phyloP scores from a whole-genome alignment of 2,113 vertebrate genomes.

The Connochaetes taurinus region DNA sequence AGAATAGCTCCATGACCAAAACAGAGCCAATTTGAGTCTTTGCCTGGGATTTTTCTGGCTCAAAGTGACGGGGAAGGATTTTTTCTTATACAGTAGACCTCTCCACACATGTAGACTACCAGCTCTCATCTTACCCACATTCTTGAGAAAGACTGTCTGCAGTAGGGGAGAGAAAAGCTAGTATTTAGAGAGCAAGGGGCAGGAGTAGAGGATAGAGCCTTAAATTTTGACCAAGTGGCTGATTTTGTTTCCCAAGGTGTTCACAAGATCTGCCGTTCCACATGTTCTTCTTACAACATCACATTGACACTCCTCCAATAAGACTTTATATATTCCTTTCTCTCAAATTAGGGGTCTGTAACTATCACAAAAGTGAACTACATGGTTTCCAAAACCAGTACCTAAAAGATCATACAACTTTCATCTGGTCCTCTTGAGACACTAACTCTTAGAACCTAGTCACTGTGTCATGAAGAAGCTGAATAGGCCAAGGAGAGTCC shows the following conservation, averaged over 20 bases:
- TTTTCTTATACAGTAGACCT: background rate
- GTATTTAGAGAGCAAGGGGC: background rate
- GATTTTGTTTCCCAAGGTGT: background rate
- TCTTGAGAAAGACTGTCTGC: background rate
- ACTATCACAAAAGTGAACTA: background rate
- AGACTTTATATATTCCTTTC: background rate
- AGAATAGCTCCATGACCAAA: background rate
- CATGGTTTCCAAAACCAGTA: background rate
- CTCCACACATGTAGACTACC: background rate
- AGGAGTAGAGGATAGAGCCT: background rate
- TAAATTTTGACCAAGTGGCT: background rate
- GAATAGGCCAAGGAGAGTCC: background rate
- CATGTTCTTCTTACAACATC: background rate
- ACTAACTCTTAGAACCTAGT: background rate
- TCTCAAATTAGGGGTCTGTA: background rate
- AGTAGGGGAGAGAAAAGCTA: background rate
- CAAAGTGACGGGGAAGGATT: background rate
- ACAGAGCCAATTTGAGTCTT: background rate
- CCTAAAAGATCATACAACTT: background rate
- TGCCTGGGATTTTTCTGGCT: background rate
- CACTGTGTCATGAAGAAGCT: background rate
- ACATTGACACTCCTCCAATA: background rate
- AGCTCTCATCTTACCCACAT: background rate
- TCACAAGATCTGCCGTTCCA: background rate
- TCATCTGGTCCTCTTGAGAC: background rate